Percentiles rank a stretch among this genome's conserved stretches.
These are phyloP conservation scores for Chloropsis hardwickii DNA, from an alignment of 2,113 vertebrate genomes.

Conservation along the genomic window DNA sequence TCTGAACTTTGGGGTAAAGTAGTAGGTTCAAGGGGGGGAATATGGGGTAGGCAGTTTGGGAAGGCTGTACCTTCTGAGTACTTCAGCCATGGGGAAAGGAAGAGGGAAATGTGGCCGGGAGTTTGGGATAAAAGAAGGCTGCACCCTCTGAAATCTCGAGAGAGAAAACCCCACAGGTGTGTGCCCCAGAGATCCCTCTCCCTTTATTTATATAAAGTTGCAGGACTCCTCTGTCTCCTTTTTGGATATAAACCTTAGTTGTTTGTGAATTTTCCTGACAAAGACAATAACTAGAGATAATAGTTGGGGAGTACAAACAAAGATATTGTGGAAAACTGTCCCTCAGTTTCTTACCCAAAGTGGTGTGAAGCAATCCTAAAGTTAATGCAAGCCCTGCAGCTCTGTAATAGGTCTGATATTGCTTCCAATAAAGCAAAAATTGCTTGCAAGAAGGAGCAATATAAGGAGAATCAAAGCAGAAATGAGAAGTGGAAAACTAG, in stretches of 20 bases:
- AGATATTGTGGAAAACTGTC: not conserved
- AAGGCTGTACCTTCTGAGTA: fast-evolving
- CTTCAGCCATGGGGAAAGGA: not conserved
- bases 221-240: not conserved
- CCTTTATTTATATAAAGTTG: not conserved
- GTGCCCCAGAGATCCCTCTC: no score
- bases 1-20: not conserved
- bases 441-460: not conserved
- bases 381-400: not conserved
- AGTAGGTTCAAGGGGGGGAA: not conserved
- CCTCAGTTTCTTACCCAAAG: not conserved
- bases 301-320: not conserved
- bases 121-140: not conserved
- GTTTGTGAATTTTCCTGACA: not conserved
- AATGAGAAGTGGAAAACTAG: not conserved
- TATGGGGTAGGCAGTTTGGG: not conserved
- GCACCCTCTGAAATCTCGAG: fast-evolving
- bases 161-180: fast-evolving
- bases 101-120: fast-evolving
- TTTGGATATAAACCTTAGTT: not conserved
- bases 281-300: not conserved
- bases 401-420: not conserved
- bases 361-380: not conserved
- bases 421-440: slow-evolving; percentile 29
- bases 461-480: not conserved